phyloP scores from a whole-genome alignment of 2,797 vertebrate genomes.

The Diglossa cyanea region DNA sequence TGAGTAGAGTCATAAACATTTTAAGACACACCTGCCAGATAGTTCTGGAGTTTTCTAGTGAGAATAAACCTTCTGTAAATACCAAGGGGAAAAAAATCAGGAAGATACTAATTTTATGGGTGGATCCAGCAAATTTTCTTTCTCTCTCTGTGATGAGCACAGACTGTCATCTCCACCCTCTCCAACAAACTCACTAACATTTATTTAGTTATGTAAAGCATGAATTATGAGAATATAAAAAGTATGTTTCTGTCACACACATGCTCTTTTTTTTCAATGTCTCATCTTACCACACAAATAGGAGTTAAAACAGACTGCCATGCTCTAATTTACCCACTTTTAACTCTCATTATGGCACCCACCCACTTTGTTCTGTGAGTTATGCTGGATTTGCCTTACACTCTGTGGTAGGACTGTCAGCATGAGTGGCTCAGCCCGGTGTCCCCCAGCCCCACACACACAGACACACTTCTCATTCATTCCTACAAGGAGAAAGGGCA shows the following conservation, averaged over 20 bases:
- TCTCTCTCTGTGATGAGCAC: background rate
- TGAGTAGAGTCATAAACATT: background rate
- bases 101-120: background rate
- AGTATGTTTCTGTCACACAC: background rate
- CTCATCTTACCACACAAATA: background rate
- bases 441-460: background rate
- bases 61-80: background rate
- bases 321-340: background rate
- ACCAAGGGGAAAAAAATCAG: background rate
- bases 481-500: background rate
- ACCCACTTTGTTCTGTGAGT: background rate
- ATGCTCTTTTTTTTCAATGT: background rate
- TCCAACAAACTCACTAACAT: background rate
- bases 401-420: background rate
- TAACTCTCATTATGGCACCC: background rate
- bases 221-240: background rate
- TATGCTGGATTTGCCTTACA: background rate
- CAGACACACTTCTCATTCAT: background rate
- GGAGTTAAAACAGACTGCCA: background rate
- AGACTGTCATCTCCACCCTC: background rate
- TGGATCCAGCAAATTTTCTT: background rate
- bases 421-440: background rate
- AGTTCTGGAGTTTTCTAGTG: constrained; percentile 18
- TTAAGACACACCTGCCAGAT: constrained; percentile 48
- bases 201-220: background rate